A percentile compares a stretch with the other conserved stretches of the same genome.
Conservation (phyloP, 92 coral and sea anemone genomes). For the Siderastrea radians region DNA sequence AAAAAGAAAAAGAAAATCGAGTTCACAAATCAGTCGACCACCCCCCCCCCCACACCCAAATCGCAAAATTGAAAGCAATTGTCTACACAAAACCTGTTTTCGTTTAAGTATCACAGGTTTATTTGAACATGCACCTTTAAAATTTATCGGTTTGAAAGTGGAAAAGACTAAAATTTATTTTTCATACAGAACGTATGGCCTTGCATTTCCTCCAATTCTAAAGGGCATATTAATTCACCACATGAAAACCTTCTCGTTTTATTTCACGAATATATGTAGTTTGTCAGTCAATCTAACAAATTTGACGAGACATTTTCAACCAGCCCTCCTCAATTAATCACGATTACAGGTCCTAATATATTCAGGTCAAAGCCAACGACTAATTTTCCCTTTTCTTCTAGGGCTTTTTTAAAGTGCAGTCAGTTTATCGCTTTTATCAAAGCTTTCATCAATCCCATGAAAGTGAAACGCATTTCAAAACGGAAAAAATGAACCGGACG, state of each 20-base stretch:
- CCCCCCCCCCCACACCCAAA: no score
- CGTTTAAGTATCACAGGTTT: no score
- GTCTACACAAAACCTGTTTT: no score
- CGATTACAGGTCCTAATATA: slow-evolving; percentile 14
- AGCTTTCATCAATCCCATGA: slow-evolving; percentile 28
- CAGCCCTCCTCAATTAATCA: slow-evolving; percentile 17
- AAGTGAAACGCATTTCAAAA: slow-evolving; percentile 19
- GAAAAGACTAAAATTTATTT: not conserved
- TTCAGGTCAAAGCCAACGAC: not conserved
- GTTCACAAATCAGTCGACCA: no score
- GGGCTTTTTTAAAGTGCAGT: not conserved
- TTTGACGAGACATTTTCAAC: not conserved
- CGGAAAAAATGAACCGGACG: slow-evolving; percentile 42
- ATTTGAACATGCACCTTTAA: no score
- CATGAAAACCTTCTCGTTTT: not conserved
- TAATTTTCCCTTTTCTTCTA: not conserved
- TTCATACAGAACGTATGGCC: not conserved
- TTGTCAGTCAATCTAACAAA: not conserved
- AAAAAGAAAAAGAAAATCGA: no score
- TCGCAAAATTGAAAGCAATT: no score
- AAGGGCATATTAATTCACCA: not conserved
- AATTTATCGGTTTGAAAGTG: no score
- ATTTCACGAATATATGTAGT: not conserved
- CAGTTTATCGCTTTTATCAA: slow-evolving; percentile 35
- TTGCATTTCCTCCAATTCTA: not conserved